These are phyloP conservation scores for Alaudala cheleensis DNA, from an alignment of 2,113 vertebrate species.

Conservation along the genomic window DNA sequence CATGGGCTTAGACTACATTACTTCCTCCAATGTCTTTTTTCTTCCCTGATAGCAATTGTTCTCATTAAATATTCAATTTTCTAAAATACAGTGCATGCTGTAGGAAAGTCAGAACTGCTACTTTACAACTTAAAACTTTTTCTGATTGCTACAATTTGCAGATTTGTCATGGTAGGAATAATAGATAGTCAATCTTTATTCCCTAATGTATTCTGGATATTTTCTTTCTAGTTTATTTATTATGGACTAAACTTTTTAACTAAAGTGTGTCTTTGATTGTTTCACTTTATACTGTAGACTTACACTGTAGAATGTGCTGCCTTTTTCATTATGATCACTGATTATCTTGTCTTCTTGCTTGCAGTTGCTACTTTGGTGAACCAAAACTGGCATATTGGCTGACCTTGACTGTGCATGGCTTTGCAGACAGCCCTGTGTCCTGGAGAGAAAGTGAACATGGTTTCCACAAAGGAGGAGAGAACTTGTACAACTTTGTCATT, in stretches of 20 bases:
- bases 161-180: not conserved
- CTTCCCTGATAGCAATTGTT: not conserved
- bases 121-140: not conserved
- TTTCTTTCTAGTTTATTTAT: not conserved
- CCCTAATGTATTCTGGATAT: not conserved
- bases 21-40: not conserved
- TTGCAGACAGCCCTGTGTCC: conserved; percentile 88
- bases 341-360: conserved; percentile 25
- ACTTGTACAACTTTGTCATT: conserved; percentile 88
- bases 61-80: not conserved
- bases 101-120: not conserved
- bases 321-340: not conserved
- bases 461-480: conserved; percentile 86
- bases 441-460: conserved; percentile 86
- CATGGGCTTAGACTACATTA: not conserved
- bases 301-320: not conserved
- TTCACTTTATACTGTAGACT: not conserved
- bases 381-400: conserved; percentile 78
- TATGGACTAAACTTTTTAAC: not conserved
- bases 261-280: not conserved
- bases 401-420: conserved; percentile 87
- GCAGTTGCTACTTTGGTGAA: conserved; percentile 81
- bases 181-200: not conserved
- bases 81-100: not conserved
- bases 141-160: not conserved